These are phyloP conservation scores for Tarsius wallacei DNA, from an alignment of 2,797 vertebrate genomes.

Conservation along the genomic window DNA sequence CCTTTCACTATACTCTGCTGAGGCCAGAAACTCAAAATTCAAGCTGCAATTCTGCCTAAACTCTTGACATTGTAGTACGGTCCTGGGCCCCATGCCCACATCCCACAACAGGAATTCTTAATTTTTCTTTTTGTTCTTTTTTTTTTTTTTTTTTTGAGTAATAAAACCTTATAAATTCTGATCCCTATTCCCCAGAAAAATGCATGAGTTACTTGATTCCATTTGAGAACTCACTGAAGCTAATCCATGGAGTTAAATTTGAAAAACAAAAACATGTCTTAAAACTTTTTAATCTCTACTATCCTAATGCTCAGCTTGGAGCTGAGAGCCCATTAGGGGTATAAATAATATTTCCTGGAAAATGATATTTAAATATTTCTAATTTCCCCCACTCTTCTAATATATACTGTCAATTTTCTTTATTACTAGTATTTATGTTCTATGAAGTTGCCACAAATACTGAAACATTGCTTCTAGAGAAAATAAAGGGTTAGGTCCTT, in stretches of 20 bases:
- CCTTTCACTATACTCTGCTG: not conserved
- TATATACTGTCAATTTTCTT: not conserved
- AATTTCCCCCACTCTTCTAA: not conserved
- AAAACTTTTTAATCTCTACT: not conserved
- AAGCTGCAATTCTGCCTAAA: not conserved
- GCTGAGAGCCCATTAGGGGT: not conserved
- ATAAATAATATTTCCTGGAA: not conserved
- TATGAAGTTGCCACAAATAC: not conserved
- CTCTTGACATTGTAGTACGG: not conserved
- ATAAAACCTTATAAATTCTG: not conserved
- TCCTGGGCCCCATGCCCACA: not conserved
- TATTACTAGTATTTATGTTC: not conserved
- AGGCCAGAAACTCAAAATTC: not conserved
- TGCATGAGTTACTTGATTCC: too few species aligned
- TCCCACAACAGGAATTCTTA: not conserved
- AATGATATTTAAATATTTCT: conserved; percentile 52
- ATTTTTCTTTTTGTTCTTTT: not conserved
- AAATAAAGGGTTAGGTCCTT: not conserved
- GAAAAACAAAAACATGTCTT: not conserved
- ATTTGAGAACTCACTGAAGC: not conserved
- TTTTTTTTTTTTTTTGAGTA: not conserved
- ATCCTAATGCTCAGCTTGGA: not conserved
- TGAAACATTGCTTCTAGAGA: not conserved
- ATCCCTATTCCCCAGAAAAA: not conserved
- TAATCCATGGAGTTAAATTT: not conserved